Conservation (phyloP, 2,113 vertebrate genomes). For the Tyrannus savana region DNA sequence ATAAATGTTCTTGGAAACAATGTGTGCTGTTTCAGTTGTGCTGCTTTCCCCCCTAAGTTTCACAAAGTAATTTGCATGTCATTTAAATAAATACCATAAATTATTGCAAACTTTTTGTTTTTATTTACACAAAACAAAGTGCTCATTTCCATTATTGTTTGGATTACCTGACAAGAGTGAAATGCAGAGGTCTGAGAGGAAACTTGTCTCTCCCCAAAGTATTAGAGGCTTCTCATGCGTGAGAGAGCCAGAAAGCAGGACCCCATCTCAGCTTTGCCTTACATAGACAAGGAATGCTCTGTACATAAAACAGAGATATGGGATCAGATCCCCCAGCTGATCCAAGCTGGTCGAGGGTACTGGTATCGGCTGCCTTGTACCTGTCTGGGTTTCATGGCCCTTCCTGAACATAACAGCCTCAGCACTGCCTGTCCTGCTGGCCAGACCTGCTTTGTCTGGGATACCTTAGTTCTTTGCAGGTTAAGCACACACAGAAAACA, state of each 20-base stretch:
- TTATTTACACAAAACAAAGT: conserved; percentile 61
- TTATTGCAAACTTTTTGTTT: conserved; percentile 34
- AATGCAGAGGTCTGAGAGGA: not conserved
- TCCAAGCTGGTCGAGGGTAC: not conserved
- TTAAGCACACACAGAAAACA: not conserved
- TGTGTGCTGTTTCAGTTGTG: conserved; percentile 45
- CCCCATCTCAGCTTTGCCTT: not conserved
- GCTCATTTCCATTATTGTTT: conserved; percentile 34
- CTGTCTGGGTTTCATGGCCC: not conserved
- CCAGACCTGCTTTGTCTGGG: not conserved
- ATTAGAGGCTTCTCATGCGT: fast-evolving
- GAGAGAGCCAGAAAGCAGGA: not conserved
- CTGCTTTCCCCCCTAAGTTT: conserved; percentile 22
- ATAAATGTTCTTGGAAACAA: conserved; percentile 53
- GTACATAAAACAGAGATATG: not conserved
- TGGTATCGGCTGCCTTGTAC: not conserved
- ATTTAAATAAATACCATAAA: conserved; percentile 63
- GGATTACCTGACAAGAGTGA: conserved; percentile 13
- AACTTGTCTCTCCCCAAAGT: not conserved
- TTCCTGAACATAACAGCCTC: not conserved
- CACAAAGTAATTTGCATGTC: conserved; percentile 56
- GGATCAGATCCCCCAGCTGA: not conserved
- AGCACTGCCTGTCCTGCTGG: not conserved
- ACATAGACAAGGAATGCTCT: not conserved
- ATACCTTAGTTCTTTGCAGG: not conserved